Evolutionary conservation across 2,797 vertebrate genomes (phyloP), one percentile per base, ranked within the genome.

Genomic region (Toxotes lorentzi): DNA sequence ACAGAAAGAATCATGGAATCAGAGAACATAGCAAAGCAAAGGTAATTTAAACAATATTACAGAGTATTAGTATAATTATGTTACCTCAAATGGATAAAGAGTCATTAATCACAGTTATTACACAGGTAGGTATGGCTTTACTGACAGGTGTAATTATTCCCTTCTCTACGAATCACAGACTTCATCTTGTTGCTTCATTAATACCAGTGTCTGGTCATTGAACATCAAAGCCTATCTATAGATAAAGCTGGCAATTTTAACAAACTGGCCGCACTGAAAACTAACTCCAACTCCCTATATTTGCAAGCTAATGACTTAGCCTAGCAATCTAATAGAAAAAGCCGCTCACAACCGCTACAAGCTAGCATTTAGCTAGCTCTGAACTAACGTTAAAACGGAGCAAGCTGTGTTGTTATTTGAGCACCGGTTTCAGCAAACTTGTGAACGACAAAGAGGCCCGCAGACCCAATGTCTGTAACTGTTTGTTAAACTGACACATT

Each of bases 361-460:
- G 81, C 83, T 81, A 83, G 69, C 58, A 7, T 35, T 23, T 51
- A 8, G 78, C 68, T 76, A 61, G 45, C 41, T 6, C 5, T 7
- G 1, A n/a, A 21, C 10, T 27, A 10, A 10, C 16, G 34, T 0
- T 45, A 24, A 53, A 50, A 34, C 21, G 23, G 2, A 38, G 0
- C 14, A 2, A 21, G 16, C 11, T 19, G 1, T 7, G 43, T 6
- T 1, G 27, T n/a, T 34, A 32, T 23, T 47, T 47, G 0, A 82
- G 7, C 11, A 6, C 3, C 27, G 7, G 7, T 56, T 30, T 27
- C 19, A 38, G 9, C 16, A 5, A 41, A n/a, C 9, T 5, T n/a
- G 59, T 41, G 2, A 66, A 35, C 4, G 2, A 61, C 9, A 48
- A 1, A 54, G 11, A 65, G 24, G 4, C 14, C 7, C 4, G 40